Base-by-base conservation (phyloP, 2,113 vertebrate species). In the Chaetura pelagica region DNA sequence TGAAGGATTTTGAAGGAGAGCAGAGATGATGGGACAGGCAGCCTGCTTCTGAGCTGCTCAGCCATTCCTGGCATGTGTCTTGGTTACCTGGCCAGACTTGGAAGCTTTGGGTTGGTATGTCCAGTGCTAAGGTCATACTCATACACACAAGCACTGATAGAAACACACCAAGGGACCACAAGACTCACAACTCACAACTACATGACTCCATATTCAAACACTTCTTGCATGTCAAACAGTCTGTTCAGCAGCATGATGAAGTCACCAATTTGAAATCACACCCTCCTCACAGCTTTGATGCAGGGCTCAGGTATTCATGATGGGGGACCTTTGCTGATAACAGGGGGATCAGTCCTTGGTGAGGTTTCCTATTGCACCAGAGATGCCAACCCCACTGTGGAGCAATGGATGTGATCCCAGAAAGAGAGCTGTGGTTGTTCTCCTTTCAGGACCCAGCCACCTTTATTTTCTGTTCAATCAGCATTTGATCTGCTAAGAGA, bases 401-500 rank as follows among this genome's bases (percentile, higher is more conserved):
- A 5, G 40, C 40, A 42, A 35, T 2, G 2, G 12, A 4, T 23
- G 30, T 81, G 87, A 62, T 81, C 73, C 59, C 77, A 82, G 52
- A 29, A 92, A 90, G 14, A 62, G 69, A 40, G 38, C 71, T 74
- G 34, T 29, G 52, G 15, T 30, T 68, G 7, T 93, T 79, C 80
- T 81, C 44, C 30, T 72, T 80, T 54, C 52, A 54, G 62, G 74
- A 92, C 85, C 87, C 67, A 94, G 42, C 22, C 76, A 89, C 67
- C 55, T 61, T 46, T 68, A n/a, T 95, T 94, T 92, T 94, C 84
- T 93, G 22, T 91, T 96, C 96, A 77, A 96, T 96, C 82, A 91
- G 87, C 57, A 27, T 97, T 94, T 97, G 84, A 95, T 90, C 84
- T 94, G 80, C 62, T 89, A 91, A 90, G 5, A 42, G 40, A 42